Evolutionary conservation across 2,113 vertebrate species (phyloP).

Genomic region (Mixornis gularis): DNA sequence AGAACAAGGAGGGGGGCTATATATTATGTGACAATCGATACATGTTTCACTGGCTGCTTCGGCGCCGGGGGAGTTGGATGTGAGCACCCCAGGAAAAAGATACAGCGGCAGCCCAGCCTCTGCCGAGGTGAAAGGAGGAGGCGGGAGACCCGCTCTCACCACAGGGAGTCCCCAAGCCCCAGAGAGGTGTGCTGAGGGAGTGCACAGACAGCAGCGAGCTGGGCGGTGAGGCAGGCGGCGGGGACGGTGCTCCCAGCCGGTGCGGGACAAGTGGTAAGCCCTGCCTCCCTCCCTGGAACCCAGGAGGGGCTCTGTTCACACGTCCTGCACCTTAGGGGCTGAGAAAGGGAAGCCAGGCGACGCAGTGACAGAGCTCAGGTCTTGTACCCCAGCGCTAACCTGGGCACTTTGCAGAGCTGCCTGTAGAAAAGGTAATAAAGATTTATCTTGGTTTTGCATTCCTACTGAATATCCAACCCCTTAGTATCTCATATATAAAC

Average conservation of each 20-base stretch:
- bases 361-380: rapidly evolving
- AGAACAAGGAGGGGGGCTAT: rapidly evolving
- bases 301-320: rapidly evolving
- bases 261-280: background rate
- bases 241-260: background rate
- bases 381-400: rapidly evolving
- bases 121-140: too few relatives aligned
- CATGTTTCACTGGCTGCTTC: rapidly evolving
- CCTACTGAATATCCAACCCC: rapidly evolving
- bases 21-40: rapidly evolving
- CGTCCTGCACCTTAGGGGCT: rapidly evolving
- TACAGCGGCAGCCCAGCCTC: background rate
- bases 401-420: background rate
- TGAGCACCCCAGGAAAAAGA: too few relatives aligned
- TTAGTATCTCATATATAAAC: background rate
- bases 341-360: rapidly evolving
- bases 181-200: rapidly evolving
- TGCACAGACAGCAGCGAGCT: background rate
- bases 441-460: background rate
- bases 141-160: rapidly evolving
- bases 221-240: rapidly evolving
- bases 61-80: rapidly evolving
- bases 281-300: too few relatives aligned
- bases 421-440: background rate
- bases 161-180: rapidly evolving